Base-by-base conservation (phyloP, 2,888 invertebrate genomes). In the Zaprionus obscuricornis region DNA sequence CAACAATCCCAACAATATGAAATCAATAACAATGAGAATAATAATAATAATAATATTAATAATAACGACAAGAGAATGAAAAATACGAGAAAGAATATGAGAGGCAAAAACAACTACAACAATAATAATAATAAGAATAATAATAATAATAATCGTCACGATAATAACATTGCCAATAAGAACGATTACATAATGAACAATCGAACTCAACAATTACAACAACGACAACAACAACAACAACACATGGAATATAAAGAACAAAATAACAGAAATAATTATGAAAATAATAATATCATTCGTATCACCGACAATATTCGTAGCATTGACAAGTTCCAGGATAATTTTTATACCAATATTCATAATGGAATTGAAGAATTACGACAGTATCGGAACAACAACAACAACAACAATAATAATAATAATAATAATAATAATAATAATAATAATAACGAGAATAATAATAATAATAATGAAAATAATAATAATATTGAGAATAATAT, bases 171-270 rank as follows among this genome's bases (percentile, higher is more conserved):
- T 22, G 7, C 4, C 7, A 22, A 22, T 22, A 22, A 4, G 7
- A n/a, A n/a, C n/a, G n/a, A n/a, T n/a, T n/a, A n/a, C n/a, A n/a
- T n/a, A n/a, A n/a, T n/a, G n/a, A n/a, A 24, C 33, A 10, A 16
- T 51, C 8, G 27, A 42, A n/a, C 20, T n/a, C 39, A 27, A 26
- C 40, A 49, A 55, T 29, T 18, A 20, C 24, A 27, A 60, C 10
- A 34, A 34, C 17, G 4, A n/a, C n/a, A n/a, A n/a, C n/a, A n/a
- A n/a, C n/a, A n/a, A n/a, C n/a, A n/a, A n/a, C n/a, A n/a, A 56
- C 39, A 56, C 36, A 69, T 42, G 67, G 65, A 58, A 67, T 45
- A 64, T 45, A 24, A 39, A 39, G 16, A 47, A 27, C 2, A 27
- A 27, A 27, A n/a, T n/a, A 31, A 31, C 8, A 31, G 13, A 11